Conservation (phyloP, 2,888 invertebrate genomes). For the Scaptomyza polygonia region DNA sequence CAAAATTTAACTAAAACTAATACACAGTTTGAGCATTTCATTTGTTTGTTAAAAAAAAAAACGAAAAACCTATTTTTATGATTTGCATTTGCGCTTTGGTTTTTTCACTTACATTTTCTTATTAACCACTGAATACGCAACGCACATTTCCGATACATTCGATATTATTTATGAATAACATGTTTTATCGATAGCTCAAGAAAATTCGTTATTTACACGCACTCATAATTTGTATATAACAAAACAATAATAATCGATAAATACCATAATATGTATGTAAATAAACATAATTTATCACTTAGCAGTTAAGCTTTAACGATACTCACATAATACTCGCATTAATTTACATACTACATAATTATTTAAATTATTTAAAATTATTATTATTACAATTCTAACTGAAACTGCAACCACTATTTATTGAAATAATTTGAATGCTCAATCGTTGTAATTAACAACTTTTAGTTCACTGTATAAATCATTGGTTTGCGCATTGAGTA, state of each 20-base stretch:
- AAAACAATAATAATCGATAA: slow-evolving; percentile 31
- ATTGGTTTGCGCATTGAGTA: too few species aligned
- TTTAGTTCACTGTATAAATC: too few species aligned
- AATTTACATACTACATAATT: neutral
- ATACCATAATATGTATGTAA: neutral
- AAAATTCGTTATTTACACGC: slow-evolving; percentile 10
- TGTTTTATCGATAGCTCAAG: slow-evolving; percentile 1
- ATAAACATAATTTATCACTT: slow-evolving; percentile 20
- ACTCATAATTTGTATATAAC: slow-evolving; percentile 42
- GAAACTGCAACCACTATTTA: too few species aligned
- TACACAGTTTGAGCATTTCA: slow-evolving; percentile 46
- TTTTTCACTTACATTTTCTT: slow-evolving; percentile 10
- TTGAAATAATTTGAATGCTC: too few species aligned
- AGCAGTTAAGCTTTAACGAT: slow-evolving; percentile 8
- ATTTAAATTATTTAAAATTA: neutral
- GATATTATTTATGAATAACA: slow-evolving; percentile 1
- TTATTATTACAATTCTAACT: slow-evolving; percentile 4
- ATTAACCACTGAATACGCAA: slow-evolving; percentile 37
- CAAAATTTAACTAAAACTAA: slow-evolving; percentile 31
- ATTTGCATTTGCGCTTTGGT: slow-evolving; percentile 53
- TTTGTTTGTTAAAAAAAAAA: slow-evolving; percentile 40
- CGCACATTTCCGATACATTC: slow-evolving; percentile 3
- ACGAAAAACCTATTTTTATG: slow-evolving; percentile 19
- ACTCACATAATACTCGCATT: slow-evolving; percentile 5
- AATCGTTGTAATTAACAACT: too few species aligned